Conservation (phyloP, 1,140 invertebrate genomes). For the Vollenhovia emeryi region DNA sequence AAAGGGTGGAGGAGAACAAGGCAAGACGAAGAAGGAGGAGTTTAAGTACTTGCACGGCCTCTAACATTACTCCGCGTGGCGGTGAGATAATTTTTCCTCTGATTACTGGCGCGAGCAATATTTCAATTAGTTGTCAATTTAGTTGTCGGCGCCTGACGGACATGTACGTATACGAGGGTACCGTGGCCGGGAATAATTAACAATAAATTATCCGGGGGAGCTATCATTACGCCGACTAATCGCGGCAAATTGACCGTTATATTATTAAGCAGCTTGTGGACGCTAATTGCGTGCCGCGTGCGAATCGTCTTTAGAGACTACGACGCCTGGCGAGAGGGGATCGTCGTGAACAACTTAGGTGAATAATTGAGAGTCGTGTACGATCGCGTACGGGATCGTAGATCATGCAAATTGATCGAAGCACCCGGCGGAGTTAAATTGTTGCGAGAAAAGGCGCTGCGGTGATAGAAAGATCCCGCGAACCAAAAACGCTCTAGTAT, state of each 20-base stretch:
- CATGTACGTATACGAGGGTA: slow-evolving; percentile 58
- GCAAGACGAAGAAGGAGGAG: slow-evolving; percentile 16
- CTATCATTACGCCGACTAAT: slow-evolving; percentile 81
- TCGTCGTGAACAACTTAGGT: slow-evolving; percentile 39
- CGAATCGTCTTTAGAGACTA: slow-evolving; percentile 70
- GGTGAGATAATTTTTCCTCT: slow-evolving; percentile 73
- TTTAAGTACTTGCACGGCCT: slow-evolving; percentile 63
- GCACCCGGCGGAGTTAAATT: slow-evolving; percentile 23
- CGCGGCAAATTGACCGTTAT: slow-evolving; percentile 82
- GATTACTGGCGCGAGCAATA: slow-evolving; percentile 77
- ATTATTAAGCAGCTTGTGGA: slow-evolving; percentile 80
- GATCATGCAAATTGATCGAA: slow-evolving; percentile 23
- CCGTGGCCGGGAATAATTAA: slow-evolving; percentile 79
- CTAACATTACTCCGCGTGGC: slow-evolving; percentile 58
- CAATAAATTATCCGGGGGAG: slow-evolving; percentile 80
- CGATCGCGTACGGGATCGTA: slow-evolving; percentile 49
- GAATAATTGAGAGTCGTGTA: slow-evolving; percentile 45
- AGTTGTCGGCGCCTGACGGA: slow-evolving; percentile 80
- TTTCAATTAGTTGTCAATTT: slow-evolving; percentile 84
- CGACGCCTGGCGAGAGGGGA: slow-evolving; percentile 42
- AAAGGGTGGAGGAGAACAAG: slow-evolving; percentile 1
- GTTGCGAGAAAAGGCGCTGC: not conserved
- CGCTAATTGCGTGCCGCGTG: slow-evolving; percentile 77
- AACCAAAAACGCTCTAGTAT: not conserved
- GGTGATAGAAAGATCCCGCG: not conserved